Evolutionary conservation across 1,140 invertebrate genomes (phyloP).

Genomic region (Dendroctonus ponderosae): DNA sequence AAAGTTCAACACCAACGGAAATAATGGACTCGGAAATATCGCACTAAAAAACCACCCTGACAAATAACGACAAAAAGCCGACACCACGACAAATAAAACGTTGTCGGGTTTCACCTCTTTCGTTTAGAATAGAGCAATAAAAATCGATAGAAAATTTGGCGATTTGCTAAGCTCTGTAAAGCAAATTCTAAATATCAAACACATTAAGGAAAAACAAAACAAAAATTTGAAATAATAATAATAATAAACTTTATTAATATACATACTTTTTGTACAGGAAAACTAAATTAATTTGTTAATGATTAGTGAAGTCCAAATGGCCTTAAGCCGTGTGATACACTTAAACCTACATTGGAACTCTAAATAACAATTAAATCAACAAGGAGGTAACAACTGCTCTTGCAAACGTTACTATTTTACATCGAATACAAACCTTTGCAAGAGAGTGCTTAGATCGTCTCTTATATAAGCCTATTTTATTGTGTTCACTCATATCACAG

Average conservation of each 20-base stretch:
- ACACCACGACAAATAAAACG: no score
- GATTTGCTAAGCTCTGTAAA: no score
- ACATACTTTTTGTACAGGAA: slow-evolving; percentile 17
- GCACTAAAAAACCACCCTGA: no score
- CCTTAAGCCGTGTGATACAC: slow-evolving; percentile 1
- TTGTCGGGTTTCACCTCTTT: no score
- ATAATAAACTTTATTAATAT: slow-evolving; percentile 17
- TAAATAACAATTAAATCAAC: slow-evolving; percentile 14
- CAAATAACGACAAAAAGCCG: no score
- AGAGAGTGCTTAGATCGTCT: slow-evolving; percentile 3
- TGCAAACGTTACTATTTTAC: not conserved
- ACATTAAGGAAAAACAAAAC: no score
- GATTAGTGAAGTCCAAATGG: not conserved
- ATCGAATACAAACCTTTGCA: not conserved
- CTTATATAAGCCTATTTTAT: slow-evolving; percentile 10
- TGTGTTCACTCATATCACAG: slow-evolving; percentile 18
- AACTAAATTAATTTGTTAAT: slow-evolving; percentile 12
- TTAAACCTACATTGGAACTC: slow-evolving; percentile 2
- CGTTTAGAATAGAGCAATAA: no score
- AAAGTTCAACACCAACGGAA: no score
- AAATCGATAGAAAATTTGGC: no score
- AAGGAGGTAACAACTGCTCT: not conserved
- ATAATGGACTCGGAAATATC: no score
- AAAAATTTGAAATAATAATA: not conserved
- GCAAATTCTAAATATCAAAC: no score